A percentile compares a stretch with the other conserved stretches of the same genome.
These are phyloP conservation scores for Polydrusus pterygomalis DNA, from an alignment of 2,888 invertebrate genomes.

Conservation along the genomic window DNA sequence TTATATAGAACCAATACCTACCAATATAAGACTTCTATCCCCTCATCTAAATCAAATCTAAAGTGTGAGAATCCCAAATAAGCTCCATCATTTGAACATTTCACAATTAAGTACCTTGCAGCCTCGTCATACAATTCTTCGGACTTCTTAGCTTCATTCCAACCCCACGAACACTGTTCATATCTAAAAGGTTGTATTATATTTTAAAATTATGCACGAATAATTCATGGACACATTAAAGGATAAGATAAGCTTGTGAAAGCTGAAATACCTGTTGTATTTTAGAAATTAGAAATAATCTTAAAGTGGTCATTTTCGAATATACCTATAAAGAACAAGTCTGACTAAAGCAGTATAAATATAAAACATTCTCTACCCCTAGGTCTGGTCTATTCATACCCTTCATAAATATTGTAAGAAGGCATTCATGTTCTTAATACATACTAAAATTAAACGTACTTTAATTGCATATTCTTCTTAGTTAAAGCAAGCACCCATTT, in stretches of 20 bases:
- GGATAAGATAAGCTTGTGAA: no score
- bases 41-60: conserved; percentile 88
- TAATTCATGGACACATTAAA: no score
- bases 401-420: no score
- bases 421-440: not conserved
- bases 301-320: no score
- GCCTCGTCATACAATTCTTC: conserved; percentile 83
- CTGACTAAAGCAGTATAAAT: no score
- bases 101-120: conserved; percentile 84
- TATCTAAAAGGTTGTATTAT: conserved; percentile 77
- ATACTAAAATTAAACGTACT: conserved; percentile 74
- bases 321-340: no score
- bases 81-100: conserved; percentile 71
- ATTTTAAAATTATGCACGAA: no score
- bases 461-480: conserved; percentile 84
- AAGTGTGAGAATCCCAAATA: conserved; percentile 87
- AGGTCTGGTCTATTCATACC: no score
- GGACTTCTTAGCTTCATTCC: conserved; percentile 83
- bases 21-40: conserved; percentile 86
- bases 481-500: conserved; percentile 85
- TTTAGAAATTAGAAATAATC: no score
- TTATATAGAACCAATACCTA: no score
- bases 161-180: conserved; percentile 87
- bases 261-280: no score
- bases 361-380: no score